phyloP scores from a whole-genome alignment of 1,140 invertebrate genomes.

The Sarcophaga bullata region DNA sequence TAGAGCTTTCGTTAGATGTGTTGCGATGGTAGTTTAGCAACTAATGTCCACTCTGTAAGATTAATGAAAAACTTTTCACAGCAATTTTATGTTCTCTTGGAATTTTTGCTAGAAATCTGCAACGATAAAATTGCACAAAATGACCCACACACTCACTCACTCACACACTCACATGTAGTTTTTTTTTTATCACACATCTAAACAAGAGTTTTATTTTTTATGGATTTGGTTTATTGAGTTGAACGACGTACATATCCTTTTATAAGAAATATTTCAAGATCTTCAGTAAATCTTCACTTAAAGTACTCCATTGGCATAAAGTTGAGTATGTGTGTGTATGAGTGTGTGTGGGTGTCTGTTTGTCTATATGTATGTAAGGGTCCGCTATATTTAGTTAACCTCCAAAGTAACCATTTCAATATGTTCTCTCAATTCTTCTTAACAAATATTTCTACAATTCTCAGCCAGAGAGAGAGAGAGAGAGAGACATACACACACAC shows the following conservation, averaged over 20 bases:
- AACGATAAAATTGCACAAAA: no score
- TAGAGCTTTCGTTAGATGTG: no score
- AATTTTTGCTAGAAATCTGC: no score
- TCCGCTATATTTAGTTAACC: constrained; percentile 14
- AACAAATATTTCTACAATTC: background rate
- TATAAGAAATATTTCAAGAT: constrained; percentile 23
- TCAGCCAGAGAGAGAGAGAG: background rate
- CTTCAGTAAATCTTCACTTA: constrained; percentile 31
- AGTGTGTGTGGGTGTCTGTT: background rate
- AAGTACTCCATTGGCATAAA: constrained; percentile 32
- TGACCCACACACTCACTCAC: no score
- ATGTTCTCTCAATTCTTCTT: constrained; percentile 14
- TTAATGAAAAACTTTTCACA: no score
- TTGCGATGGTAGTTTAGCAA: no score
- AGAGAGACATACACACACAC: background rate
- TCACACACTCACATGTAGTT: no score
- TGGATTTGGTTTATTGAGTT: background rate
- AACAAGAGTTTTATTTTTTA: no score
- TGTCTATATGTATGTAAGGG: background rate
- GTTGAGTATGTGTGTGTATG: background rate
- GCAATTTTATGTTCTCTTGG: no score
- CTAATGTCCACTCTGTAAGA: no score
- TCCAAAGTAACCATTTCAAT: constrained; percentile 33
- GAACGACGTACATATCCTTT: background rate
- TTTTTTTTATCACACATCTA: no score